These are phyloP conservation scores for Neodon shergylaensis DNA, from an alignment of 2,113 vertebrate genomes.

Conservation along the genomic window DNA sequence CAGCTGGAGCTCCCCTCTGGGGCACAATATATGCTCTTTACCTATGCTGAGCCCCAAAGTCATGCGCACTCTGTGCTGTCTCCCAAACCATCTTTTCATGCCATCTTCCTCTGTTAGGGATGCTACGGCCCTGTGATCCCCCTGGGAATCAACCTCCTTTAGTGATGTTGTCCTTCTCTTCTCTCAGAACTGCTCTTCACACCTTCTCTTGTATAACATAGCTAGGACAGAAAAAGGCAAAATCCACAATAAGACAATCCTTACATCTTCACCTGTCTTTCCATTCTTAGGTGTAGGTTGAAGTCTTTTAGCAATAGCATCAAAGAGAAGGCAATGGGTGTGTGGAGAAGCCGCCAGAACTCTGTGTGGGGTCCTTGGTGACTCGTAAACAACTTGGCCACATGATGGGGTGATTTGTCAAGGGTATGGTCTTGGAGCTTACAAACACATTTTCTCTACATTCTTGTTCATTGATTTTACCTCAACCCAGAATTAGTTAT, in stretches of 20 bases:
- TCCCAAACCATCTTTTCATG: neutral
- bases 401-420: neutral
- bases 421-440: neutral
- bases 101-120: neutral
- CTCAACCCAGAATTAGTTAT: neutral
- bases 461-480: neutral
- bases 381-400: neutral
- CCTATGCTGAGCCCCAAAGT: neutral
- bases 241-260: neutral
- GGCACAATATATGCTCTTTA: neutral
- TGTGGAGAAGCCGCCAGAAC: neutral
- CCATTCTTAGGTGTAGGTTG: neutral
- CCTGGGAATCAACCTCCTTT: neutral
- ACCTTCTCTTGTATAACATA: neutral
- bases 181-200: neutral
- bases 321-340: neutral
- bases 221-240: neutral
- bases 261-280: neutral
- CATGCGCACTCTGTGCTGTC: neutral
- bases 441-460: neutral
- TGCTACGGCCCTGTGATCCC: too few relatives aligned
- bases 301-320: neutral
- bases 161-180: neutral
- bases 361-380: accelerated
- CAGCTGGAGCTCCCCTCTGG: neutral